Evolutionary conservation across 2,797 vertebrate species (phyloP).

Genomic region (Rhinoraja longicauda): DNA sequence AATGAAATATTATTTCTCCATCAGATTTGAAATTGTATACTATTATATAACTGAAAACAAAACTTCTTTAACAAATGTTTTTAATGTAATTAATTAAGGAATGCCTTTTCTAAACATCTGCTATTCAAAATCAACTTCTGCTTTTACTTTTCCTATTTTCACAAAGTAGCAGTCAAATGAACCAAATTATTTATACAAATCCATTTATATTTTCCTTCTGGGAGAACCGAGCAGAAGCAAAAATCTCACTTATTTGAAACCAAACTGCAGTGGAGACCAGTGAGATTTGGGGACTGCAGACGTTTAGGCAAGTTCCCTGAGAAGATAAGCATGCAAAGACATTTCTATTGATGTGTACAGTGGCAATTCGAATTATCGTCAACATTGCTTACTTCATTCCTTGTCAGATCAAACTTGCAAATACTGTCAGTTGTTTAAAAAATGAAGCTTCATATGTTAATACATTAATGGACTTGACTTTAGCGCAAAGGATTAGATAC

Average conservation of each 20-base stretch:
- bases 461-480: neutral
- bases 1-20: neutral
- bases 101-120: neutral
- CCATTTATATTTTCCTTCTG: neutral
- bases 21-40: neutral
- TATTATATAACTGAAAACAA: neutral
- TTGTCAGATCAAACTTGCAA: constrained; percentile 10
- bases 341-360: too few relatives aligned
- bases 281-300: neutral
- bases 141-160: neutral
- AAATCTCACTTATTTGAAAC: neutral
- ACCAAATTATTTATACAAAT: neutral
- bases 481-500: neutral
- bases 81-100: neutral
- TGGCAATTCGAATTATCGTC: neutral
- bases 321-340: neutral
- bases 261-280: neutral
- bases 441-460: neutral
- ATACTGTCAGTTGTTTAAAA: neutral
- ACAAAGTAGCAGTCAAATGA: neutral
- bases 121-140: neutral
- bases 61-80: neutral
- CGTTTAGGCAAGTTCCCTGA: neutral
- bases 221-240: neutral
- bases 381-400: too few relatives aligned